Percentiles rank a stretch among this genome's conserved stretches.
These are phyloP conservation scores for Centroberyx gerrardi DNA, from an alignment of 2,797 vertebrate genomes.

Conservation along the genomic window DNA sequence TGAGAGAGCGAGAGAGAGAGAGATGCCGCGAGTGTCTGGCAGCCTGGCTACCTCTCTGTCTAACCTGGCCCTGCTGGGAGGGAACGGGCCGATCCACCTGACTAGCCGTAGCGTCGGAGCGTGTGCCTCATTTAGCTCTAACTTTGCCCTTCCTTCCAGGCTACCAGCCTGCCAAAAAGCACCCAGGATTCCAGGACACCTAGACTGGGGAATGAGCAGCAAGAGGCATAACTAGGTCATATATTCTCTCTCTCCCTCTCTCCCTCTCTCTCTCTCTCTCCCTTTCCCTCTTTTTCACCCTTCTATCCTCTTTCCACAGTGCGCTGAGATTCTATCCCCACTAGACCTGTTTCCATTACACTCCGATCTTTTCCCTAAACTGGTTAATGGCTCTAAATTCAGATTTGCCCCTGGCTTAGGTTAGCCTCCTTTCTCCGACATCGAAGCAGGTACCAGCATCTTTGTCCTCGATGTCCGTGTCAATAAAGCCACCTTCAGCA, in stretches of 20 bases:
- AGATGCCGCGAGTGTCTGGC: constrained; percentile 66
- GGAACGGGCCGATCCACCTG: constrained; percentile 43
- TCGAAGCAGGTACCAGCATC: constrained; percentile 11
- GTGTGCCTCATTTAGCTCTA: constrained; percentile 44
- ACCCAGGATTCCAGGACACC: constrained; percentile 69
- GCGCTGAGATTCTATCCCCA: constrained; percentile 54
- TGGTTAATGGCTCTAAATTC: constrained; percentile 54
- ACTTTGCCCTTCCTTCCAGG: constrained; percentile 37
- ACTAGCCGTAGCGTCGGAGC: constrained; percentile 33
- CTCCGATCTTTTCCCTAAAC: constrained; percentile 52
- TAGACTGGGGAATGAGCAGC: constrained; percentile 66
- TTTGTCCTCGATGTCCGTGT: constrained; percentile 1
- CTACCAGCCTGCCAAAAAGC: constrained; percentile 40
- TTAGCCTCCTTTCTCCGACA: constrained; percentile 35
- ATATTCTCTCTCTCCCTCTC: constrained; percentile 46
- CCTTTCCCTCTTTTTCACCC: constrained; percentile 20
- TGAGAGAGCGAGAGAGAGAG: constrained; percentile 55
- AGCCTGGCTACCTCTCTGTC: constrained; percentile 53
- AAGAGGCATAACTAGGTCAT: constrained; percentile 81
- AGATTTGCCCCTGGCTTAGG: constrained; percentile 30
- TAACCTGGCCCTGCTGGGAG: constrained; percentile 32
- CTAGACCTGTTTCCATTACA: constrained; percentile 60
- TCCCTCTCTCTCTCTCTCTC: constrained; percentile 33
- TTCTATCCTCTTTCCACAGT: constrained; percentile 48
- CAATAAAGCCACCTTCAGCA: constrained; percentile 17